Evolutionary conservation across 1,140 invertebrate species (phyloP).

Genomic region (Neodiprion lecontei): DNA sequence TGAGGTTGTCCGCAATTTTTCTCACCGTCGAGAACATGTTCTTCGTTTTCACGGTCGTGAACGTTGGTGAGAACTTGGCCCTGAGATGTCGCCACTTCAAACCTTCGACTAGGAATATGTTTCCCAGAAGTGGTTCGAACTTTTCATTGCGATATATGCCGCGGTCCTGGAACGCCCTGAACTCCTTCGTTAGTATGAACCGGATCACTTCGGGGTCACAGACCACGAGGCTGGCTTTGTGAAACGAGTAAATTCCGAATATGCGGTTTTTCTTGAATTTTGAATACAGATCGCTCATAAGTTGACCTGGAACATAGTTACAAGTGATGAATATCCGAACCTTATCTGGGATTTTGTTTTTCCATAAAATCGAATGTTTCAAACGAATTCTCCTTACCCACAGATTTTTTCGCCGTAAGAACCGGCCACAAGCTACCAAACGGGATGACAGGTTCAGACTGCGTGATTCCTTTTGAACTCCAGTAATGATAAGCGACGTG

Average conservation of each 20-base stretch:
- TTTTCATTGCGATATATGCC: conserved; percentile 57
- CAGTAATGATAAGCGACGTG: neutral
- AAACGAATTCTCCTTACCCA: neutral
- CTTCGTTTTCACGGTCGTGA: conserved; percentile 66
- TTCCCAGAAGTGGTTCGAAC: conserved; percentile 62
- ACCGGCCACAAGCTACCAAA: neutral
- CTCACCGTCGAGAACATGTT: conserved; percentile 61
- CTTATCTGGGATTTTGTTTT: too few species aligned
- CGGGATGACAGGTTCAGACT: neutral
- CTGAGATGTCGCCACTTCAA: conserved; percentile 63
- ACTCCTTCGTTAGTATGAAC: conserved; percentile 59
- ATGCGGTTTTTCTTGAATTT: conserved; percentile 26
- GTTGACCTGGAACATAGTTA: conserved; percentile 26
- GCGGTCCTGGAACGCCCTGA: conserved; percentile 58
- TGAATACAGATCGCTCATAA: conserved; percentile 26
- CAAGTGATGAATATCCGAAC: neutral
- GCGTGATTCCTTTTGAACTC: neutral
- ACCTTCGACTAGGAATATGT: conserved; percentile 59
- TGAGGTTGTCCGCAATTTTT: conserved; percentile 51
- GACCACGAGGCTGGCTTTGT: conserved; percentile 56
- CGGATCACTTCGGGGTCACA: conserved; percentile 62
- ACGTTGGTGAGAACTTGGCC: conserved; percentile 63
- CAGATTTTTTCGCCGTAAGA: neutral
- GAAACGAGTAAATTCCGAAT: conserved; percentile 60
- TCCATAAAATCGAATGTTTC: neutral